Base-by-base conservation (phyloP, 2,113 vertebrate species). In the Myotis brandtii region DNA sequence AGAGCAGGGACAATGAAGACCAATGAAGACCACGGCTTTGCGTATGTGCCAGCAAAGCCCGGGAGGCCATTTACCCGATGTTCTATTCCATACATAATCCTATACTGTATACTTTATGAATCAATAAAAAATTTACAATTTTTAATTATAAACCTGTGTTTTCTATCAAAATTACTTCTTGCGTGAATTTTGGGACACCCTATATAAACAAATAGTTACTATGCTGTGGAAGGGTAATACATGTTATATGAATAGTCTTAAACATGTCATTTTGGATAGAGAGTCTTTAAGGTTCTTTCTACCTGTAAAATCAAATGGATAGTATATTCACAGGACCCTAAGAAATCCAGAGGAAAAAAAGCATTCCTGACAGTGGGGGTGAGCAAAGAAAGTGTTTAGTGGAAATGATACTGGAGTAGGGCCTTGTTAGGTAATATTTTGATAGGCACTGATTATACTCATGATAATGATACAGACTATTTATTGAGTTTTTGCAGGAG, bases 251-350 rank as follows among this genome's bases (percentile, higher is more conserved):
- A 67, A 40, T 69, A 20, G 73, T 67, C 32, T 91, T 54, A 32
- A 86, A 73, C 18, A 30, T 48, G n/a, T 20, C 84, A 30, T 16
- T 66, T 59, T 76, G 59, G 9, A 27, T 66, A 82, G 70, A 81
- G 23, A 69, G 73, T 86, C 46, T 73, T 93, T 84, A 73, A 91
- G 27, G 1, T 14, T 86, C 18, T 95, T 79, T 90, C 52, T 82
- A 46, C 46, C 54, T 79, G 23, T 86, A 43, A 69, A 93, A 91
- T 54, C 50, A 21, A 23, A 62, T 3, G 48, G 82, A 7, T n/a
- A 73, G 9, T 59, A 14, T 9, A 43, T 86, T 67, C 46, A 64
- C 13, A 62, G 82, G 25, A 12, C 9, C 40, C 30, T 52, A 50
- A 77, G 86, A 82, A n/a, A 34, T n/a, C 48, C 23, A 80, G 64